phyloP scores from a whole-genome alignment of 2,888 invertebrate genomes.

The Lampropteryx suffumata region DNA sequence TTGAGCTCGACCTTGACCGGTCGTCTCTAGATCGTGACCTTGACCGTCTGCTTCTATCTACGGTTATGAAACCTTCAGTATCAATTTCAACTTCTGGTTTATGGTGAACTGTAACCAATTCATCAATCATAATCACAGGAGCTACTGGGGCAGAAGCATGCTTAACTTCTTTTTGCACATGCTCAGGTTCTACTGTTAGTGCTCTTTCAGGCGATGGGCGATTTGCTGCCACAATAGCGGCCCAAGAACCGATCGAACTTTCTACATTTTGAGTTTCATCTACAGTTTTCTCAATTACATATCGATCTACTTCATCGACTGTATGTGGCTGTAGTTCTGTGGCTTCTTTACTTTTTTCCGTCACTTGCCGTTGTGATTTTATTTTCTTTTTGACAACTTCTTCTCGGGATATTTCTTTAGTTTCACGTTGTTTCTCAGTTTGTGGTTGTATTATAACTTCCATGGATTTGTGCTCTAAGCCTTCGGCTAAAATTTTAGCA shows the following conservation, averaged over 20 bases:
- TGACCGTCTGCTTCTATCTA: conserved; percentile 73
- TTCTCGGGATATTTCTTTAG: conserved; percentile 29
- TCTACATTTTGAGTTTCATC: conserved; percentile 32
- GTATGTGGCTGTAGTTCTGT: not conserved
- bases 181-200: conserved; percentile 40
- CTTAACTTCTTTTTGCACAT: conserved; percentile 24
- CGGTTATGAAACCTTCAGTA: conserved; percentile 75
- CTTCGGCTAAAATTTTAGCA: conserved; percentile 85
- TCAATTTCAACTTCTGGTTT: conserved; percentile 57
- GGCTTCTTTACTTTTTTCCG: conserved; percentile 18
- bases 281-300: conserved; percentile 12
- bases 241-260: conserved; percentile 60
- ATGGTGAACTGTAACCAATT: conserved; percentile 49
- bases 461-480: conserved; percentile 41
- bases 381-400: conserved; percentile 31
- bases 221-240: conserved; percentile 67
- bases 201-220: conserved; percentile 59
- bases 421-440: conserved; percentile 8
- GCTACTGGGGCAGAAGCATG: conserved; percentile 23
- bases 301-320: conserved; percentile 9
- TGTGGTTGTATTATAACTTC: conserved; percentile 11
- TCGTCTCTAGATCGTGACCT: conserved; percentile 80
- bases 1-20: conserved; percentile 56
- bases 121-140: conserved; percentile 63
- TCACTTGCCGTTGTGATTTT: conserved; percentile 28